A percentile compares a stretch with the other conserved stretches of the same genome.
Conservation (phyloP, 2,797 vertebrate species). For the Macropodus opercularis region DNA sequence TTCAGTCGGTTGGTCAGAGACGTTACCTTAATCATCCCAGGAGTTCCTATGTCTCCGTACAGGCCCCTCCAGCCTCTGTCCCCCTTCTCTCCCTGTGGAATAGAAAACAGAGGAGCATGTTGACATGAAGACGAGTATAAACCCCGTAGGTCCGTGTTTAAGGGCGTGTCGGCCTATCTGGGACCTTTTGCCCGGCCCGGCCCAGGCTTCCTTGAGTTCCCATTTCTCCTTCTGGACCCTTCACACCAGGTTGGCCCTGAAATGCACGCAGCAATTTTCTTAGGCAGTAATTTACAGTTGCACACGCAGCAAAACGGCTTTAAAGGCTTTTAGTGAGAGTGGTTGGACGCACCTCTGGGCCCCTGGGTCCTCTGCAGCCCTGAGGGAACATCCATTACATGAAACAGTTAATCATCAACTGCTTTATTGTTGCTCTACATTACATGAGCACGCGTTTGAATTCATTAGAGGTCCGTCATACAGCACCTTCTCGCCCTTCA, state of each 20-base stretch:
- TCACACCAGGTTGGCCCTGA: conserved; percentile 62
- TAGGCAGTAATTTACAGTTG: neutral
- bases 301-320: neutral
- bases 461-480: accelerated
- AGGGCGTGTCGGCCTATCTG: no score
- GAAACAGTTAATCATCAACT: neutral
- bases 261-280: conserved; percentile 3
- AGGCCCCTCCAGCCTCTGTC: conserved; percentile 71
- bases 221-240: conserved; percentile 56
- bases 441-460: no score
- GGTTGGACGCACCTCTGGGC: conserved; percentile 40
- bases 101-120: no score
- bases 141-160: no score
- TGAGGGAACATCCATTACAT: conserved; percentile 34
- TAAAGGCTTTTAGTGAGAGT: neutral
- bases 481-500: conserved; percentile 59
- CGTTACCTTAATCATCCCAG: conserved; percentile 66
- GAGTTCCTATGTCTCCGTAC: conserved; percentile 63
- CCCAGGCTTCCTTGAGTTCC: conserved; percentile 61
- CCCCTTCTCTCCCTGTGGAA: conserved; percentile 68
- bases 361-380: conserved; percentile 69
- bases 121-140: no score
- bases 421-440: no score
- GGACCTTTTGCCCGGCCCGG: conserved; percentile 54
- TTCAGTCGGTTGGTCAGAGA: no score